Base-by-base conservation (phyloP, 2,888 invertebrate genomes). In the Allygus modestus region DNA sequence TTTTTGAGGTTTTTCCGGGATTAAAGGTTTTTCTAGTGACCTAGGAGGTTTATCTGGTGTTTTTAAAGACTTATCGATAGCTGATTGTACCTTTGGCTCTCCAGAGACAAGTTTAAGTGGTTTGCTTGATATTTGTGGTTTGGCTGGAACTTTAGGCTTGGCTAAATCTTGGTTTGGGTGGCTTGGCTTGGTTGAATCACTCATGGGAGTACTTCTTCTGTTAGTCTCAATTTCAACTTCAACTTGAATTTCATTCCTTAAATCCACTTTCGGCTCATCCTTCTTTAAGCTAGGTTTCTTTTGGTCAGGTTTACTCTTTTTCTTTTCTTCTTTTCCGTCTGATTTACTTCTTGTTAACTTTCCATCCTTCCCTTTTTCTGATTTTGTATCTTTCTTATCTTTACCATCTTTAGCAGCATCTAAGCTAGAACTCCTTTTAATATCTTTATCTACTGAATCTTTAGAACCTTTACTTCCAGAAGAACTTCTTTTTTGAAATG, bases 331-430 rank as follows among this genome's bases (percentile, higher is more conserved):
- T 84, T 31, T 1, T 89, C 90, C 69, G 86, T 81, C 93, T 93
- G 82, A 92, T 92, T 46, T 93, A 92, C 89, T 93, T 93, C 84
- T 91, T 92, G 79, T 92, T 77, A 77, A 46, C 46, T 46, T 77
- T 46, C 75, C 75, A 77, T 77, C 75, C 37, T 77, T 86, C 89
- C 90, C 43, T 54, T 85, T 85, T 46, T 86, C 87, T 41, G 84
- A 83, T 82, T 86, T 87, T 61, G 77, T 82, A 23, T 75, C 81
- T 77, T 85, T 84, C 37, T 65, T 84, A 51, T 86, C 86, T 26
- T 84, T 85, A 15, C 65, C 69, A 69, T 41, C 77, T 71, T 82
- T 84, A 20, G 84, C 81, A n/a, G 77, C 43, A 77, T 86, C 75
- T 61, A 85, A 71, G 46, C 85, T 86, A 51, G 86, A 85, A 23